Evolutionary conservation across 2,888 invertebrate genomes (phyloP), one percentile per base, ranked within the genome.

Genomic region (Nomada fabriciana): DNA sequence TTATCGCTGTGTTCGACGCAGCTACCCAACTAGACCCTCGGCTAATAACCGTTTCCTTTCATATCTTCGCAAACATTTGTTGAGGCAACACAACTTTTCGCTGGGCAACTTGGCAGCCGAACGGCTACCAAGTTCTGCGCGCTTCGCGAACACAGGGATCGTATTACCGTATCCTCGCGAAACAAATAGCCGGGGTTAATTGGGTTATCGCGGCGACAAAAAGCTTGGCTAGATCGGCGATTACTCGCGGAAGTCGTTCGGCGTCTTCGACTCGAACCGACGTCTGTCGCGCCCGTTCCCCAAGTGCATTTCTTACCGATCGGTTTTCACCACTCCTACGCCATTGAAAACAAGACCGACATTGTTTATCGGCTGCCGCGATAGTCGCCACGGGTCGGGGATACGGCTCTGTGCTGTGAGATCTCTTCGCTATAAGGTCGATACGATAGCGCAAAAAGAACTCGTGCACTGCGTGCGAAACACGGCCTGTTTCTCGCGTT

Each of bases 341-440:
- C 79, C 82, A 85, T 78, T 80, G 70, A 78, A 81, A 43, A 88
- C 88, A 88, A 88, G 88, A 86, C 86, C 74, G 52, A 87, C 88
- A 86, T 88, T 88, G 87, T 88, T 83, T 87, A 82, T 83, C 59
- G 64, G 76, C 63, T 43, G 68, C 55, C 50, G 57, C 67, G 87
- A 86, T 85, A 84, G 77, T 85, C 74, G 82, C 69, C 75, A 83
- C 78, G 74, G 77, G 57, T 72, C 85, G 67, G 53, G 72, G 72
- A 86, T 85, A 79, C 69, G 63, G 70, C 50, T 15, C 65, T 71
- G 42, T 36, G 20, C 61, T 42, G 47, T 13, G 53, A 76, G 73
- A 77, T 77, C 71, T 36, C 64, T 55, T 55, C 67, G 71, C n/a
- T 79, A 23, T 60, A 67, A 70, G 60, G 43, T 75, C 43, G 65